Evolutionary conservation across 2,797 vertebrate species (phyloP), one percentile per base, ranked within the genome.

Genomic region (Pyrrhura leucotis): DNA sequence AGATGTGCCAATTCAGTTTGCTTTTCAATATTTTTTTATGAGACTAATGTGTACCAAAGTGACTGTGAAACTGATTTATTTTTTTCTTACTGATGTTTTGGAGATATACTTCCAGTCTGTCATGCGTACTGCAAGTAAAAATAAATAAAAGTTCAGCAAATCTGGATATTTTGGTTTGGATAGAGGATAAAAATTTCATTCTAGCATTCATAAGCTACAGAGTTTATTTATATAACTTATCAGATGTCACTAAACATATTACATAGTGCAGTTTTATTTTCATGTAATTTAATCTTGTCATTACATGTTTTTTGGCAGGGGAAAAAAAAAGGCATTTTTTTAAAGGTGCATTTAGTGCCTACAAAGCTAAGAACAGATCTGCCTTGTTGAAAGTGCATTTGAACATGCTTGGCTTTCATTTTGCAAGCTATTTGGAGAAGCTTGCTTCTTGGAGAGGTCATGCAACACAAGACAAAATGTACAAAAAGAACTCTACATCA

Each of bases 1-100:
- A 97, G 95, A 96, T 97, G 97, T 99, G 98, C 98, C 98, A 99
- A 99, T 99, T 98, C 98, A 97, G 97, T 99, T 99, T 99, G 99
- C 99, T 99, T 98, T 99, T 98, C 67, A 94, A 96, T 97, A 96
- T 97, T 95, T 97, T 97, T 97, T 97, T 97, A 97, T 97, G 96
- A 98, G 96, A 98, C 94, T 87, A 96, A 99, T 98, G 99, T 99
- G 99, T 99, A 99, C 99, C 99, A 99, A 99, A 99, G 99, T 99
- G 99, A 99, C 99, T 99, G 99, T 99, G 99, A 99, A 99, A 98
- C 96, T 98, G 98, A 99, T 98, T 99, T 98, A 99, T 99, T 98
- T 99, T 99, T 98, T 99, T 98, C 97, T 97, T 97, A 99, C 98
- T 96, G 89, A 97, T 96, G 93, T 97, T 98, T 97, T 96, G 98